Evolutionary conservation across 2,888 invertebrate genomes (phyloP), one percentile per base, ranked within the genome.

Genomic region (Coelopa pilipes): DNA sequence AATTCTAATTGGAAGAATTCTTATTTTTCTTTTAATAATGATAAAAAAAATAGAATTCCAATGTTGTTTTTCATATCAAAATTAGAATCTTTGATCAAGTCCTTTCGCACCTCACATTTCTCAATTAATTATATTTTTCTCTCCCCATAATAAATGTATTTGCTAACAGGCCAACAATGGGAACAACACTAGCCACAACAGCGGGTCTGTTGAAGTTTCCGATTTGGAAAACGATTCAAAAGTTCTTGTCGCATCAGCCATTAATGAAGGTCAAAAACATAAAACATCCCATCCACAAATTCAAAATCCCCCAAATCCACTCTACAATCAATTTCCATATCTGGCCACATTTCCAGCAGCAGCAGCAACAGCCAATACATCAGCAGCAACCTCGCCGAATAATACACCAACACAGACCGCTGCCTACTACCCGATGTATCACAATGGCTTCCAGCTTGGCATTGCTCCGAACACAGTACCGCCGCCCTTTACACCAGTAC

Each of bases 401-500:
- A 76, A 76, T 69, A 78, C 78, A 24, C 76, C 79, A 49, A 78
- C 81, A 17, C 77, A 81, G 53, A 81, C 84, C 21, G 80, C 84
- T 69, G 80, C 83, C 65, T 87, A 87, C 74, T 87, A 87, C 81
- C 87, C 87, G 17, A 87, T 87, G 87, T 87, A 87, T 80, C 87
- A 87, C 74, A 87, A 87, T 80, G 87, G 87, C 77, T 87, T 87
- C 81, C 87, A 87, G 75, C 73, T 87, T 69, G 82, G 86, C 24
- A 85, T 87, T 73, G 84, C 86, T 15, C 87, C 87, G 21, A 87
- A 86, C 70, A 80, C 86, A 46, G 86, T 86, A 72, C 87, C 87
- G 76, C 87, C 87, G 34, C 87, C 87, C 11, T 87, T 87, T 73
- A 87, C 87, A 3, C 87, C 87, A 9, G 87, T 87, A 49, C 87